Evolutionary conservation across 2,888 invertebrate species (phyloP).

Genomic region (Habrosyne pyritoides): DNA sequence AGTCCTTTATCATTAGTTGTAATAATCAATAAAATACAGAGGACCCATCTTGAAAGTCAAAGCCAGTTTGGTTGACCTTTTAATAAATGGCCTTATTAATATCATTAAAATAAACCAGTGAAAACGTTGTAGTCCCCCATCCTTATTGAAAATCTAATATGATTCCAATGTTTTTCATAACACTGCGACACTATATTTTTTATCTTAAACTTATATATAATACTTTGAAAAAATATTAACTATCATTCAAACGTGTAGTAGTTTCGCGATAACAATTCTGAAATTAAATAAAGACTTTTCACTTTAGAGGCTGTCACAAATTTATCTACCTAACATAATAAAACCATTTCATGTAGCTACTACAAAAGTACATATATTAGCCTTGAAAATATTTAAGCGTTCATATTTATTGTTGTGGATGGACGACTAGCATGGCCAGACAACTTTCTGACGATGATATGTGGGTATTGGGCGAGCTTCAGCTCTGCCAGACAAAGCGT

Average conservation of each 20-base stretch:
- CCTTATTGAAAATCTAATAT: conserved; percentile 11
- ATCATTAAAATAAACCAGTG: conserved; percentile 55
- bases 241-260: too few species aligned
- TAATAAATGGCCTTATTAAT: conserved; percentile 69
- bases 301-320: too few species aligned
- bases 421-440: conserved; percentile 29
- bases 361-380: background rate
- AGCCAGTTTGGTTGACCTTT: conserved; percentile 73
- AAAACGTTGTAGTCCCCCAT: conserved; percentile 43
- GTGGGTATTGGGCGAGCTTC: conserved; percentile 32
- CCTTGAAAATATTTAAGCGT: too few species aligned
- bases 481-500: conserved; percentile 55
- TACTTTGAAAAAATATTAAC: too few species aligned
- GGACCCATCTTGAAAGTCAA: conserved; percentile 58
- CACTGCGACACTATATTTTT: background rate
- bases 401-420: conserved; percentile 27
- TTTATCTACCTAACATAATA: too few species aligned
- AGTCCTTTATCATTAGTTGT: conserved; percentile 40
- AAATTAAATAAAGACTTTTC: too few species aligned
- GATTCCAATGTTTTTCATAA: background rate
- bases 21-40: conserved; percentile 55
- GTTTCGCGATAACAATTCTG: too few species aligned
- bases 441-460: conserved; percentile 38
- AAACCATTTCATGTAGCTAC: too few species aligned
- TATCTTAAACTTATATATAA: too few species aligned